A percentile compares a stretch with the other conserved stretches of the same genome.
These are phyloP conservation scores for Atherix ibis DNA, from an alignment of 2,888 invertebrate species.

Conservation along the genomic window DNA sequence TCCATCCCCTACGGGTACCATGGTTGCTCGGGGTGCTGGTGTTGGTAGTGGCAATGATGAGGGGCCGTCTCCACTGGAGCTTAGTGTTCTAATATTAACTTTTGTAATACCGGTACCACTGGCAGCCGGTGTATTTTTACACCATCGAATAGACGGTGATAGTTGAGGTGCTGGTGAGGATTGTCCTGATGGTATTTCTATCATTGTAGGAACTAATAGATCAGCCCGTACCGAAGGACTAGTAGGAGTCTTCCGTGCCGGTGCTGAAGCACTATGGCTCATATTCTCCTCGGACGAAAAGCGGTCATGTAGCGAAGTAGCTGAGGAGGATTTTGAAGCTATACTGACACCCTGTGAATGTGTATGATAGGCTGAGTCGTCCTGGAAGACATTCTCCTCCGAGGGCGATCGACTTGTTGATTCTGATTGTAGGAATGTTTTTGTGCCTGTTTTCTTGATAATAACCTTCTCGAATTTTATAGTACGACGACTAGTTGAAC, in stretches of 20 bases:
- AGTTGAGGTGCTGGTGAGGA: background rate
- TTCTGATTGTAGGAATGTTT: constrained; percentile 25
- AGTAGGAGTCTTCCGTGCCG: constrained; percentile 21
- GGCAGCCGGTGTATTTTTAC: background rate
- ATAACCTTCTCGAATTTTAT: constrained; percentile 58
- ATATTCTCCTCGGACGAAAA: constrained; percentile 41
- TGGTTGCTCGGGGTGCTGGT: too few species aligned
- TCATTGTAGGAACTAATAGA: constrained; percentile 17
- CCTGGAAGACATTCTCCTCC: constrained; percentile 32
- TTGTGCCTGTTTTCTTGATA: constrained; percentile 40
- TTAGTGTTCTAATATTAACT: too few species aligned
- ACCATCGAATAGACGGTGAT: too few species aligned
- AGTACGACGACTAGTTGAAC: constrained; percentile 43
- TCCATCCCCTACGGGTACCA: too few species aligned
- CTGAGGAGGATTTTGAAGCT: constrained; percentile 37
- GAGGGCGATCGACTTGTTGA: constrained; percentile 36
- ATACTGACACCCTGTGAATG: constrained; percentile 29
- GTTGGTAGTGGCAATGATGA: too few species aligned
- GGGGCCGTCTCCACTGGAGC: too few species aligned
- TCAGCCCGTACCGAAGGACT: background rate
- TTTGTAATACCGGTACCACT: constrained; percentile 3
- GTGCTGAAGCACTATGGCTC: constrained; percentile 16
- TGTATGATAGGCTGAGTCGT: constrained; percentile 44
- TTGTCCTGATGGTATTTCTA: constrained; percentile 19
- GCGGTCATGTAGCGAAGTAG: constrained; percentile 34